Evolutionary conservation across 2,797 vertebrate genomes (phyloP).

Genomic region (Clarias fuscus): DNA sequence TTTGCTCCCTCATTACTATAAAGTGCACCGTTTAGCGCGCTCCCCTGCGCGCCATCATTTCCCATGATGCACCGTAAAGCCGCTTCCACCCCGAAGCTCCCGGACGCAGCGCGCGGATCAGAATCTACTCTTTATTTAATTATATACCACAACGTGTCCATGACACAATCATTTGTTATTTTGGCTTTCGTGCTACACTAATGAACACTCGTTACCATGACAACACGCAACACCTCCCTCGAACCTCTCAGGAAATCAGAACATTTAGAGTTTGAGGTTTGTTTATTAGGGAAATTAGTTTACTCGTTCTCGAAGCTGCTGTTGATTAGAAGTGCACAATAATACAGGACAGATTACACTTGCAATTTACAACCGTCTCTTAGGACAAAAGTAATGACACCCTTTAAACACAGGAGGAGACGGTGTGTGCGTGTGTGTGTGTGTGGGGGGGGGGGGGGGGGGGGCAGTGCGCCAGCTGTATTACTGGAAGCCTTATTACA

Average conservation of each 20-base stretch:
- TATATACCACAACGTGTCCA: neutral
- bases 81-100: neutral
- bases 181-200: neutral
- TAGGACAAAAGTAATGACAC: neutral
- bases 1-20: neutral
- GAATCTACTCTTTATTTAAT: neutral
- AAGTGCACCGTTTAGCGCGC: no score
- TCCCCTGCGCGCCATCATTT: neutral
- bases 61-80: neutral
- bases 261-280: neutral
- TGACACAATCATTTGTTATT: neutral
- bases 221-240: neutral
- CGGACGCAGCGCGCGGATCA: neutral
- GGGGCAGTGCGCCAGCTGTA: neutral
- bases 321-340: neutral
- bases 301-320: neutral
- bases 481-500: neutral
- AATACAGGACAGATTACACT: neutral
- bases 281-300: neutral
- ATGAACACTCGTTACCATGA: neutral
- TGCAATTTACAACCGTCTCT: neutral
- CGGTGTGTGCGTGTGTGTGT: neutral
- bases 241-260: neutral
- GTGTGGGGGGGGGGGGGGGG: no score
- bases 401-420: neutral